Percentiles rank a stretch among this genome's conserved stretches.
Evolutionary conservation across 2,797 vertebrate genomes (phyloP).

Genomic region (Semaprochilodus insignis): DNA sequence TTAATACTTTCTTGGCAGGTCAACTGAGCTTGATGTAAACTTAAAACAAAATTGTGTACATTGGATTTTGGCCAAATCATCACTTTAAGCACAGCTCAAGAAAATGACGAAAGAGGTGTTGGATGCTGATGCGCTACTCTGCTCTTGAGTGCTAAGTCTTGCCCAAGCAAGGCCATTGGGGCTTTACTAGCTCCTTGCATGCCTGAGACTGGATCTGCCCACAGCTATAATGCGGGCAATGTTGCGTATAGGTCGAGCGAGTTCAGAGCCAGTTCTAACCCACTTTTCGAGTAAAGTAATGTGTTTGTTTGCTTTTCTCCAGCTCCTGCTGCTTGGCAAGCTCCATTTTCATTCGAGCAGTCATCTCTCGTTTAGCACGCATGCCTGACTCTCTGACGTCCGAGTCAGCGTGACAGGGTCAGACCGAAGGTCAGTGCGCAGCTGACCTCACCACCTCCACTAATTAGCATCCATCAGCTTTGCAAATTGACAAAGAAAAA

Average conservation of each 20-base stretch:
- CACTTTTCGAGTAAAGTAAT: constrained; percentile 9
- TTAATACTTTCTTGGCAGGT: background rate
- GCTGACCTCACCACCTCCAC: background rate
- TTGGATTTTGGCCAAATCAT: background rate
- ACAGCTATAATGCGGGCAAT: constrained; percentile 16
- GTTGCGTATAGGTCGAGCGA: constrained; percentile 10
- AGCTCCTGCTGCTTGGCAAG: background rate
- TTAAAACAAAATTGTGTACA: background rate
- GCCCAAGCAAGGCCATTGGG: background rate
- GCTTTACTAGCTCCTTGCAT: constrained; percentile 14
- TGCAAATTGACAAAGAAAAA: background rate
- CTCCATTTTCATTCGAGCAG: background rate
- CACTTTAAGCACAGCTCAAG: background rate
- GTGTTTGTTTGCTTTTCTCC: background rate
- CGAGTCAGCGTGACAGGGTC: background rate
- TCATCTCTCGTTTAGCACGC: background rate
- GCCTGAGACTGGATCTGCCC: background rate
- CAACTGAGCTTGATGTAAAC: background rate
- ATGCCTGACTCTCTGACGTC: background rate
- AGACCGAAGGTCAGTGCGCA: constrained; percentile 7
- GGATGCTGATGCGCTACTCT: background rate
- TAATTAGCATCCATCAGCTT: background rate
- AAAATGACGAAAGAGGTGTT: background rate
- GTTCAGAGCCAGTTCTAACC: background rate
- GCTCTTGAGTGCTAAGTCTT: background rate